Evolutionary conservation across 2,797 vertebrate species (phyloP).

Genomic region (Leptodactylus fallax): DNA sequence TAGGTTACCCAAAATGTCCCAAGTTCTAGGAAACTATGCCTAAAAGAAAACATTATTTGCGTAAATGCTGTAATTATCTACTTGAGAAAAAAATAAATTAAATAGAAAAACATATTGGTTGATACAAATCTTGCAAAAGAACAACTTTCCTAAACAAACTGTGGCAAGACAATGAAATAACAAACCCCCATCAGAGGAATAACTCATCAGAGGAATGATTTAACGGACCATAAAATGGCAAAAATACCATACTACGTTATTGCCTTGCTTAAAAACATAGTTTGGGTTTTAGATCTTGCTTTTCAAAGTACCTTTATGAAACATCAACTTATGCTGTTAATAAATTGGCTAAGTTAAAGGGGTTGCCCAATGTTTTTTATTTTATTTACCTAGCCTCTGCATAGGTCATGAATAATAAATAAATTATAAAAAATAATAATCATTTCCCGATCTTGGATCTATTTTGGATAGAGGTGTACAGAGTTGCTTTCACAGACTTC

Average conservation of each 20-base stretch:
- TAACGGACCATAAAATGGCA: neutral
- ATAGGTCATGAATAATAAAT: too few species aligned
- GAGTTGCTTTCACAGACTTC: too few species aligned
- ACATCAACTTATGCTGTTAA: too few species aligned
- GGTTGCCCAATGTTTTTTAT: too few species aligned
- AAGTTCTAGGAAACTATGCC: slow-evolving; percentile 34
- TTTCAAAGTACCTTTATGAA: too few species aligned
- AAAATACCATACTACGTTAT: neutral
- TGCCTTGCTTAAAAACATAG: too few species aligned
- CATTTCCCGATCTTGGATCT: too few species aligned
- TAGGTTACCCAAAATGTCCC: slow-evolving; percentile 34
- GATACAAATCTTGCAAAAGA: slow-evolving; percentile 1
- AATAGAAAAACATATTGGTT: slow-evolving; percentile 30
- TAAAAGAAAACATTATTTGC: slow-evolving; percentile 35
- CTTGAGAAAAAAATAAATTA: neutral
- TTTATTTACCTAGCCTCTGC: too few species aligned
- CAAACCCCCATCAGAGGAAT: neutral
- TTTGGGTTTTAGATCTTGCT: too few species aligned
- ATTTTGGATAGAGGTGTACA: too few species aligned
- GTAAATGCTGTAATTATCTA: slow-evolving; percentile 43
- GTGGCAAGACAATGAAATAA: slow-evolving; percentile 32
- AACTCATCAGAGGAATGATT: neutral
- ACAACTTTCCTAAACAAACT: slow-evolving; percentile 43
- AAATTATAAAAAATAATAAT: too few species aligned
- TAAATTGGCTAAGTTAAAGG: too few species aligned